phyloP scores from a whole-genome alignment of 2,888 invertebrate genomes.

The Aspidiotus rigidus region DNA sequence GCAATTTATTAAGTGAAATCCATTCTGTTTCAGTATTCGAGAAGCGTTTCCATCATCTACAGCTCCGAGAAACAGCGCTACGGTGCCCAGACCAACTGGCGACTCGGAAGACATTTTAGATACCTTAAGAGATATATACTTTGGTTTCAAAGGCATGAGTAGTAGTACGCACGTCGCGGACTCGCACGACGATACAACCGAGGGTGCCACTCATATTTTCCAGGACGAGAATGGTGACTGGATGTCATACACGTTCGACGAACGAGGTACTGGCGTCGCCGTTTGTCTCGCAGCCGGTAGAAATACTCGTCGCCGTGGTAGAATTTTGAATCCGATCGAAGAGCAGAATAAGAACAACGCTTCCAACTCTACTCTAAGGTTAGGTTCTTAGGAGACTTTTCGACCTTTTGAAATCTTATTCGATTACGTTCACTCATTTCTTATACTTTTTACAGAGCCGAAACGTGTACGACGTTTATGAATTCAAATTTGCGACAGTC shows the following conservation, averaged over 20 bases:
- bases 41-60: slow-evolving; percentile 17
- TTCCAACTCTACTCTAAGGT: not conserved
- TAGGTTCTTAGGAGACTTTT: not conserved
- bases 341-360: slow-evolving; percentile 20
- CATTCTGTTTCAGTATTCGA: not conserved
- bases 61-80: not conserved
- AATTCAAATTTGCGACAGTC: slow-evolving; percentile 24
- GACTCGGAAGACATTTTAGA: not conserved
- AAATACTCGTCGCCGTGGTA: not conserved
- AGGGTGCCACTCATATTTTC: slow-evolving; percentile 64
- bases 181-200: slow-evolving; percentile 65
- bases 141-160: slow-evolving; percentile 7
- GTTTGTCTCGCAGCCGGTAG: slow-evolving; percentile 5
- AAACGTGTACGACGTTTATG: slow-evolving; percentile 29
- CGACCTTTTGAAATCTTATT: not conserved
- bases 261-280: slow-evolving; percentile 19
- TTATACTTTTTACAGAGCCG: slow-evolving; percentile 8
- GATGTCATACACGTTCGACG: slow-evolving; percentile 68
- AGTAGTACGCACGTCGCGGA: slow-evolving; percentile 50
- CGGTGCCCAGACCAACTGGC: not conserved
- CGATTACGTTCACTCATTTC: not conserved
- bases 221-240: slow-evolving; percentile 78
- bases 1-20: not conserved
- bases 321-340: slow-evolving; percentile 20
- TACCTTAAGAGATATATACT: too few species aligned